Percentiles rank a stretch among this genome's conserved stretches.
Conservation (phyloP, 2,113 vertebrate genomes). For the Notothenia coriiceps region DNA sequence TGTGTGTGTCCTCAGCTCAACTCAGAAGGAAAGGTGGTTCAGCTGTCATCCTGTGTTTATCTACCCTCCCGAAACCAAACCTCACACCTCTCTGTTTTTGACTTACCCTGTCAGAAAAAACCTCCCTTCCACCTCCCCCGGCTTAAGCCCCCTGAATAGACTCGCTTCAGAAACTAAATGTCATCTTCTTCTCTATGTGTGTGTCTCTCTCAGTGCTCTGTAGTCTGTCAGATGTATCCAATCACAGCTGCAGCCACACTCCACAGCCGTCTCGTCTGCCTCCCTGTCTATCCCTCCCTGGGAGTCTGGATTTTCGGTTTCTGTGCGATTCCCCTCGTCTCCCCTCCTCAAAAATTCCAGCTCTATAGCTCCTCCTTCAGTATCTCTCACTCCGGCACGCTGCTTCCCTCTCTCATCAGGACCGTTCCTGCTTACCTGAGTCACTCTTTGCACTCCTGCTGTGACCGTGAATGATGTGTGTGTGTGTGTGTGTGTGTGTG, state of each 20-base stretch:
- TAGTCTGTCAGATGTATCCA: slow-evolving; percentile 45
- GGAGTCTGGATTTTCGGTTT: slow-evolving; percentile 53
- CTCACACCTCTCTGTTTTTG: slow-evolving; percentile 26
- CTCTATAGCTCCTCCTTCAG: slow-evolving; percentile 64
- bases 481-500: slow-evolving; percentile 52
- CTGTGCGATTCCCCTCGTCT: slow-evolving; percentile 31
- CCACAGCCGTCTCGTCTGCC: slow-evolving; percentile 56
- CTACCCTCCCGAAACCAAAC: slow-evolving; percentile 40
- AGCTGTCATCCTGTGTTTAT: slow-evolving; percentile 55
- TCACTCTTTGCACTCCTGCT: slow-evolving; percentile 66
- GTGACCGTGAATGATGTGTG: slow-evolving; percentile 20
- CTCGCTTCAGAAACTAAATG: slow-evolving; percentile 64
- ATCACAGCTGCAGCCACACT: slow-evolving; percentile 58
- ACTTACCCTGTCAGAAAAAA: slow-evolving; percentile 38
- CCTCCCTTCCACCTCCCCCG: slow-evolving; percentile 6
- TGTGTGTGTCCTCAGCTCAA: slow-evolving; percentile 43
- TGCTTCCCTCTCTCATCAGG: slow-evolving; percentile 53
- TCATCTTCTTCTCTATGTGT: slow-evolving; percentile 66
- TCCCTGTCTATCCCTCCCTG: slow-evolving; percentile 36
- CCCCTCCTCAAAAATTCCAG: slow-evolving; percentile 50
- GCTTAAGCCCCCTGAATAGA: slow-evolving; percentile 44
- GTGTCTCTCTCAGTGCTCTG: slow-evolving; percentile 37
- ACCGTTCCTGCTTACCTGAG: slow-evolving; percentile 69
- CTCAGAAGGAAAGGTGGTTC: slow-evolving; percentile 52
- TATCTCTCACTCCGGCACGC: slow-evolving; percentile 39